Evolutionary conservation across 2,113 vertebrate genomes (phyloP).

Genomic region (Calonectris borealis): DNA sequence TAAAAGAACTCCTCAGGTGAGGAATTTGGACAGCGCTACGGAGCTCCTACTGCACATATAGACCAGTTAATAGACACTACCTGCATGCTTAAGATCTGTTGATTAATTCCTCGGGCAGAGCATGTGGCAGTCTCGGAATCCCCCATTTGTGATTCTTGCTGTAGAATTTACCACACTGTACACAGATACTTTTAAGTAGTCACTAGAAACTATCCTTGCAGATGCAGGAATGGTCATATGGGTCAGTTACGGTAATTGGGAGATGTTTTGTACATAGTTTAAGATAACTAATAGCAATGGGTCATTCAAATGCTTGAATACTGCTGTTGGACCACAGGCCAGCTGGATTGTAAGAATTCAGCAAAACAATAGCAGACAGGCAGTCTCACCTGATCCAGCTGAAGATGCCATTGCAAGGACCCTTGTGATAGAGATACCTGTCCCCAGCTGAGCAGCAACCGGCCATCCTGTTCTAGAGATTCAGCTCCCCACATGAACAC

Average conservation of each 20-base stretch:
- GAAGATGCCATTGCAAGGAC: not conserved
- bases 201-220: not conserved
- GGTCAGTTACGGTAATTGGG: not conserved
- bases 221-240: not conserved
- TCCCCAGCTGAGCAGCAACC: not conserved
- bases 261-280: not conserved
- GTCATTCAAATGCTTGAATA: not conserved
- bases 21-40: not conserved
- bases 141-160: not conserved
- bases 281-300: not conserved
- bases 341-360: not conserved
- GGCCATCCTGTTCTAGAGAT: not conserved
- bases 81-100: not conserved
- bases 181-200: not conserved
- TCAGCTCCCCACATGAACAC: rapidly evolving
- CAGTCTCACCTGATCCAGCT: not conserved
- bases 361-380: not conserved
- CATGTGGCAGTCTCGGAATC: not conserved
- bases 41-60: not conserved
- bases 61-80: not conserved
- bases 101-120: not conserved
- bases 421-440: not conserved
- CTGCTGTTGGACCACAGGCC: not conserved
- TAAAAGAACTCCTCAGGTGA: not conserved
- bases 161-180: not conserved